A percentile compares a stretch with the other conserved stretches of the same genome.
These are phyloP conservation scores for Drosophila simulans DNA, from an alignment of 1,140 invertebrate genomes.

Conservation along the genomic window DNA sequence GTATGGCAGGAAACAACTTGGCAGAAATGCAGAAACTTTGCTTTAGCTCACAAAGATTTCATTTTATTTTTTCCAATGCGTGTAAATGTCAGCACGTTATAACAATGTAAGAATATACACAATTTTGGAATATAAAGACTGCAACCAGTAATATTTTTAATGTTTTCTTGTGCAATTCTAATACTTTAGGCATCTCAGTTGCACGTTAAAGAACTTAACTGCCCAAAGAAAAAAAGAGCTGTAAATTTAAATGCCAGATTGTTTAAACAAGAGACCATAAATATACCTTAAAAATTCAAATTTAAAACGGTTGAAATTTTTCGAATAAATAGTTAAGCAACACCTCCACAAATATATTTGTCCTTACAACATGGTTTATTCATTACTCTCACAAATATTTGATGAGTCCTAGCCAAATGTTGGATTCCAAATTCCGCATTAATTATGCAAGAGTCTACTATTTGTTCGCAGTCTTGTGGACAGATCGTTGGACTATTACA, in stretches of 20 bases:
- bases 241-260: background rate
- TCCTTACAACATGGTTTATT: background rate
- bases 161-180: too few relatives aligned
- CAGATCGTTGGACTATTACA: constrained; percentile 18
- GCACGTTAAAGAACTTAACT: too few relatives aligned
- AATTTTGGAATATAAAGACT: too few relatives aligned
- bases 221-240: too few relatives aligned
- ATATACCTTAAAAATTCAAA: background rate
- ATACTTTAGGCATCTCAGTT: too few relatives aligned
- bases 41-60: background rate
- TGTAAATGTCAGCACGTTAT: too few relatives aligned
- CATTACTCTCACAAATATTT: background rate
- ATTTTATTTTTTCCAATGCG: too few relatives aligned
- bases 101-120: too few relatives aligned
- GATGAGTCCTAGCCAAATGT: constrained; percentile 8
- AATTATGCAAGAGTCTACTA: constrained; percentile 19
- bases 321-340: too few relatives aligned
- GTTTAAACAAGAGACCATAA: background rate
- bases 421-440: constrained; percentile 13
- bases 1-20: background rate
- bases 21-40: background rate
- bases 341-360: background rate
- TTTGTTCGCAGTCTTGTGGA: constrained; percentile 2
- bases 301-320: background rate
- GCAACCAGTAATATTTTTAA: too few relatives aligned